phyloP scores from a whole-genome alignment of 2,797 vertebrate species.

The Pitangus sulphuratus region DNA sequence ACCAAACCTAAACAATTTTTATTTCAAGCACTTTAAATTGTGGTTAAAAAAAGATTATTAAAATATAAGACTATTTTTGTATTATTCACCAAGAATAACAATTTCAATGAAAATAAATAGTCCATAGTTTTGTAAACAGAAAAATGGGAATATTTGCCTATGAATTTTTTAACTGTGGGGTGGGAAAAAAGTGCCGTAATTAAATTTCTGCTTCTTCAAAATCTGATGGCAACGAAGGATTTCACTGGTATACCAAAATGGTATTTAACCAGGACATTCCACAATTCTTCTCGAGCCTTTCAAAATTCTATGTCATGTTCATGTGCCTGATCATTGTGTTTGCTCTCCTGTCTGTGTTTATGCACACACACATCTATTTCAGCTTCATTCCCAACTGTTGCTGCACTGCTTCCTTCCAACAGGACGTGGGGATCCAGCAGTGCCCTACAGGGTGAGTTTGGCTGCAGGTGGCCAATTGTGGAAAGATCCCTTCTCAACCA shows the following conservation, averaged over 20 bases:
- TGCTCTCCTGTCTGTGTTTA: background rate
- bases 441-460: background rate
- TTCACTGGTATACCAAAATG: background rate
- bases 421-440: accelerated
- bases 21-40: background rate
- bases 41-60: background rate
- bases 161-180: background rate
- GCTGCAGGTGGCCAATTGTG: background rate
- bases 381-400: background rate
- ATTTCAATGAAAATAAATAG: background rate
- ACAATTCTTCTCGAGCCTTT: background rate
- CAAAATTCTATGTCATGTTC: background rate
- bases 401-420: background rate
- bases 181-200: background rate
- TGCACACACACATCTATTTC: background rate
- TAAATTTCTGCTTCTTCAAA: background rate
- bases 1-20: background rate
- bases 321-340: background rate
- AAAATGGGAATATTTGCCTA: background rate
- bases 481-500: background rate
- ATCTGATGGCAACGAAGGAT: background rate
- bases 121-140: background rate
- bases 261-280: background rate
- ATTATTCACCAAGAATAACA: background rate
- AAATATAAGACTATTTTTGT: background rate